Percentiles rank a stretch among this genome's conserved stretches.
phyloP scores from a whole-genome alignment of 2,888 invertebrate genomes.

The Harpagoxenus sublaevis region DNA sequence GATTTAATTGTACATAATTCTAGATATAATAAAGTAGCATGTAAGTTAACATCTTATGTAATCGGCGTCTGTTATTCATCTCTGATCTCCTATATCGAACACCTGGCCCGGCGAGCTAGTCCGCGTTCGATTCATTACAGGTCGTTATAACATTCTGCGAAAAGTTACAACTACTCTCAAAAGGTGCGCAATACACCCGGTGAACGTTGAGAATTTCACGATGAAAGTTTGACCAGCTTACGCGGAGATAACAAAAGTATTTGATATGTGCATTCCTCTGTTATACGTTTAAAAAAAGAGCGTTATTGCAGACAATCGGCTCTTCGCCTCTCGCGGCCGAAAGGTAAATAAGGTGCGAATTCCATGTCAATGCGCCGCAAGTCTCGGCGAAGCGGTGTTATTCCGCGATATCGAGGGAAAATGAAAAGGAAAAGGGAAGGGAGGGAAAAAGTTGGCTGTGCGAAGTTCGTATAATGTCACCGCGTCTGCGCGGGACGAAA shows the following conservation, averaged over 20 bases:
- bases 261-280: not conserved
- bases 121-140: too few relatives aligned
- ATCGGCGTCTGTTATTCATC: too few relatives aligned
- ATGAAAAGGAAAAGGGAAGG: not conserved
- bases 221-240: not conserved
- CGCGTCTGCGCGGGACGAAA: constrained; percentile 34
- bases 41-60: too few relatives aligned
- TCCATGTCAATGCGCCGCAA: not conserved
- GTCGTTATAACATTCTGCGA: not conserved
- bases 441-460: not conserved
- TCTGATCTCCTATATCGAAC: too few relatives aligned
- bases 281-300: not conserved
- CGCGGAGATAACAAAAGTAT: not conserved
- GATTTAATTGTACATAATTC: too few relatives aligned
- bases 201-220: not conserved
- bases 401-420: not conserved
- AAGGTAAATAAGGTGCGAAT: constrained; percentile 2
- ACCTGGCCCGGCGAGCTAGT: too few relatives aligned
- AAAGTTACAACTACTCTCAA: not conserved
- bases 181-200: not conserved
- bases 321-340: not conserved
- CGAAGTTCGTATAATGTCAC: constrained; percentile 29
- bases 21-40: too few relatives aligned
- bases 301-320: not conserved
- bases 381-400: not conserved